These are phyloP conservation scores for Carduelis carduelis DNA, from an alignment of 2,797 vertebrate genomes.

Conservation along the genomic window DNA sequence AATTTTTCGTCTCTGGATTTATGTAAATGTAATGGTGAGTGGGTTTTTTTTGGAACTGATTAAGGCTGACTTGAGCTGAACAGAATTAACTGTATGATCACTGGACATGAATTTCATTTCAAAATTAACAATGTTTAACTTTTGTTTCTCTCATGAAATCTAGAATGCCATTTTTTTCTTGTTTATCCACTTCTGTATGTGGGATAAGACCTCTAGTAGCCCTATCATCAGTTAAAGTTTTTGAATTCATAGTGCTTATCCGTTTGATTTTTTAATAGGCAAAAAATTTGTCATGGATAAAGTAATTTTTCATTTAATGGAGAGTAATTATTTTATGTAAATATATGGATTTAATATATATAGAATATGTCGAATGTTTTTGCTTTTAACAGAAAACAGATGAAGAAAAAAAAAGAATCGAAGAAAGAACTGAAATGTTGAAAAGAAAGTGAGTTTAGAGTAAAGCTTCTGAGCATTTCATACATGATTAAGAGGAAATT, in stretches of 20 bases:
- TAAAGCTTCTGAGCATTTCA: not conserved
- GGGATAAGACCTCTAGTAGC: not conserved
- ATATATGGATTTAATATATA: not conserved
- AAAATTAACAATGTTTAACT: not conserved
- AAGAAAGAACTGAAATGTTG: not conserved
- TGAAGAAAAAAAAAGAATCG: not conserved
- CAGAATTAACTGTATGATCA: not conserved
- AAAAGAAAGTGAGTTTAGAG: not conserved
- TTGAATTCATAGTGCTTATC: not conserved
- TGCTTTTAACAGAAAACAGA: not conserved
- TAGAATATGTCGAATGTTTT: accelerated
- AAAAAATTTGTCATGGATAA: not conserved
- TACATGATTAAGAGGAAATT: not conserved
- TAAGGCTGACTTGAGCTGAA: not conserved
- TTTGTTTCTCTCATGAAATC: not conserved
- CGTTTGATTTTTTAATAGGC: not conserved
- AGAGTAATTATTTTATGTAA: not conserved
- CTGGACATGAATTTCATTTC: not conserved
- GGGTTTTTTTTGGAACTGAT: not conserved
- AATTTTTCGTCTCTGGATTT: not conserved
- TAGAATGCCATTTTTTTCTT: not conserved
- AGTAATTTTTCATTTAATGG: not conserved
- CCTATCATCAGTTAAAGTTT: not conserved
- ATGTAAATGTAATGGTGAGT: not conserved
- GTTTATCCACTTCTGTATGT: not conserved